Percentiles rank a stretch among this genome's conserved stretches.
Conservation (phyloP, 2,888 invertebrate species). For the Pristionchus maxplancki region DNA sequence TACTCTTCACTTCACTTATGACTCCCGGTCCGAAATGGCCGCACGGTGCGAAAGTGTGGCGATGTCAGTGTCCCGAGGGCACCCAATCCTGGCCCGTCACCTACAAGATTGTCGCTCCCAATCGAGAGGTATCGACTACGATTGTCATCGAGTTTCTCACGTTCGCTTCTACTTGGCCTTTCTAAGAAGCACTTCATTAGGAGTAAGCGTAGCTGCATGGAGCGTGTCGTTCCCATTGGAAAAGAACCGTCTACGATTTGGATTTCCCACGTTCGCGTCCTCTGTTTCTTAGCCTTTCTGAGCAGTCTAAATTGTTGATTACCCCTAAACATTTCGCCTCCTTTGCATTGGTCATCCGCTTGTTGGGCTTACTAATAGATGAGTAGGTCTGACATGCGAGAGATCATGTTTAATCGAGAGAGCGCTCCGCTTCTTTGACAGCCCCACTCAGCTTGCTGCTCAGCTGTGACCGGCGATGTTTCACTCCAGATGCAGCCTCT, state of each 20-base stretch:
- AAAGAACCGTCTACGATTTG: not conserved
- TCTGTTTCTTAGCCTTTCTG: not conserved
- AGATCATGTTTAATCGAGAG: not conserved
- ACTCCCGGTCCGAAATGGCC: not conserved
- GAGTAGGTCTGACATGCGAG: not conserved
- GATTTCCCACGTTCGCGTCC: not conserved
- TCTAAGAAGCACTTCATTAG: too few species aligned
- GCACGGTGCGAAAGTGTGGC: not conserved
- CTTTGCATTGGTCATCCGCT: not conserved
- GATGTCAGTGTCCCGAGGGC: not conserved
- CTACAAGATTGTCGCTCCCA: not conserved
- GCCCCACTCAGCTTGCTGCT: not conserved
- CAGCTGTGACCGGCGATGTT: not conserved
- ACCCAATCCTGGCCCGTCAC: slow-evolving; percentile 22
- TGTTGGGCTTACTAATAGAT: not conserved
- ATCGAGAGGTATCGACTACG: not conserved
- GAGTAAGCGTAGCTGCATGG: too few species aligned
- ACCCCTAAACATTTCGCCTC: not conserved
- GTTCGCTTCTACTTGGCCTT: too few species aligned
- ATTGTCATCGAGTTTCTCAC: not conserved
- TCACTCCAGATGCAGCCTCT: not conserved
- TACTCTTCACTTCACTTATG: not conserved
- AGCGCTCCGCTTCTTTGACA: too few species aligned
- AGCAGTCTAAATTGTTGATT: not conserved
- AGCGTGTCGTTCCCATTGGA: too few species aligned